Conservation (phyloP, 1,140 invertebrate genomes). For the Hylyphantes graminicola region DNA sequence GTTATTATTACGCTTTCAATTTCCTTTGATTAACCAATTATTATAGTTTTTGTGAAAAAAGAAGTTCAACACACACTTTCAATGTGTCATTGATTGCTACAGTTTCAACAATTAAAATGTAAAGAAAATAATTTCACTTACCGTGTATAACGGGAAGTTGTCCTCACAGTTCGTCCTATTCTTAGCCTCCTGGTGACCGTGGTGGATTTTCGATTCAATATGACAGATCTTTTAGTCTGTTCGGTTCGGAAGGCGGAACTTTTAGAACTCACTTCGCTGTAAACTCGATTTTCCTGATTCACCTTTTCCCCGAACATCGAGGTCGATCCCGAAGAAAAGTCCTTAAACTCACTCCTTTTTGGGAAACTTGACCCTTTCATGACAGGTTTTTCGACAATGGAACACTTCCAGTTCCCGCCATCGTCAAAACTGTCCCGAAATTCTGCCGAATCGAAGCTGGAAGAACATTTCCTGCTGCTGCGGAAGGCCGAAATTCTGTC, state of each 20-base stretch:
- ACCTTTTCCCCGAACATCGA: constrained; percentile 13
- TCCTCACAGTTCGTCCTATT: constrained; percentile 37
- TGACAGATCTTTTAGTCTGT: constrained; percentile 16
- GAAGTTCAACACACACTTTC: too few relatives aligned
- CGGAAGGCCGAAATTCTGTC: neutral
- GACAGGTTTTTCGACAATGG: neutral
- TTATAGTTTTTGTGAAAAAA: too few relatives aligned
- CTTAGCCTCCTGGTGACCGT: constrained; percentile 15
- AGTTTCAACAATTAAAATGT: neutral
- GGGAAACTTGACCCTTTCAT: neutral
- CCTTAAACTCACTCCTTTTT: neutral
- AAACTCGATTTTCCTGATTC: constrained; percentile 38
- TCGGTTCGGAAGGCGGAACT: constrained; percentile 31
- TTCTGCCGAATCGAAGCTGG: neutral
- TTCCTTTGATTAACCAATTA: too few relatives aligned
- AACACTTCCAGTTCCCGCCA: neutral
- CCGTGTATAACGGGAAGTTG: constrained; percentile 41
- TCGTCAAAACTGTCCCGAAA: constrained; percentile 16
- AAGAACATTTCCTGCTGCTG: neutral
- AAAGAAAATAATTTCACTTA: constrained; percentile 11
- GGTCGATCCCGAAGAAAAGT: neutral
- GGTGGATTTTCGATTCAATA: constrained; percentile 24
- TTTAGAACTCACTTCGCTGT: constrained; percentile 39
- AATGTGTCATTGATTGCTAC: too few relatives aligned
- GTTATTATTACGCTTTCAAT: too few relatives aligned